These are phyloP conservation scores for Pseudopodoces humilis DNA, from an alignment of 2,113 vertebrate species.

Conservation along the genomic window DNA sequence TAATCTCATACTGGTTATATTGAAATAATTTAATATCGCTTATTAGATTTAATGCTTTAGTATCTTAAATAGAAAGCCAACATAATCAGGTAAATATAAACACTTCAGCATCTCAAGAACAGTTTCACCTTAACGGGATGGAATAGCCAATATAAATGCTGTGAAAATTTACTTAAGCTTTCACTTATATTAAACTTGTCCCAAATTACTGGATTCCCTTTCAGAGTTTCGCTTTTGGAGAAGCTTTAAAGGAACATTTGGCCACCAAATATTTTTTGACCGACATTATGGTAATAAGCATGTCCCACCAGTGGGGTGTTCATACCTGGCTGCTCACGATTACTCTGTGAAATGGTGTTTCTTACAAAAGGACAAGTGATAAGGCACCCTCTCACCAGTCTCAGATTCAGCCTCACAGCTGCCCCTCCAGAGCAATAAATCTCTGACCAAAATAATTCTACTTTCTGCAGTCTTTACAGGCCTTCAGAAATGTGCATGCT, in stretches of 20 bases:
- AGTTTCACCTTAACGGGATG: background rate
- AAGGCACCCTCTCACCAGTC: background rate
- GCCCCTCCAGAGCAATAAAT: background rate
- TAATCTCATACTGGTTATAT: background rate
- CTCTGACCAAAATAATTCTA: background rate
- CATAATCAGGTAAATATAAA: background rate
- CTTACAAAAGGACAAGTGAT: background rate
- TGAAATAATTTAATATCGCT: background rate
- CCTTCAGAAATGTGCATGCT: background rate
- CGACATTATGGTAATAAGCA: background rate
- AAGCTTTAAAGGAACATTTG: background rate
- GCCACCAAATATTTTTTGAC: background rate
- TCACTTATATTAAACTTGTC: background rate
- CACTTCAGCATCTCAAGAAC: background rate
- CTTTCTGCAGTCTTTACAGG: background rate
- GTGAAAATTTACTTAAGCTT: background rate
- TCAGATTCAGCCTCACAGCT: background rate
- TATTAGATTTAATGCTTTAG: background rate
- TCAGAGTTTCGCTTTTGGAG: background rate
- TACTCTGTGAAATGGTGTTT: background rate
- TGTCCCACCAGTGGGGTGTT: background rate
- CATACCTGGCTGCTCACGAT: accelerated
- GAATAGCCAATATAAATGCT: background rate
- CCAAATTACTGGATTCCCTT: background rate
- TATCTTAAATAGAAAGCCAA: background rate